These are phyloP conservation scores for Pemphigus obesinymphae DNA, from an alignment of 1,140 invertebrate genomes.

Conservation along the genomic window DNA sequence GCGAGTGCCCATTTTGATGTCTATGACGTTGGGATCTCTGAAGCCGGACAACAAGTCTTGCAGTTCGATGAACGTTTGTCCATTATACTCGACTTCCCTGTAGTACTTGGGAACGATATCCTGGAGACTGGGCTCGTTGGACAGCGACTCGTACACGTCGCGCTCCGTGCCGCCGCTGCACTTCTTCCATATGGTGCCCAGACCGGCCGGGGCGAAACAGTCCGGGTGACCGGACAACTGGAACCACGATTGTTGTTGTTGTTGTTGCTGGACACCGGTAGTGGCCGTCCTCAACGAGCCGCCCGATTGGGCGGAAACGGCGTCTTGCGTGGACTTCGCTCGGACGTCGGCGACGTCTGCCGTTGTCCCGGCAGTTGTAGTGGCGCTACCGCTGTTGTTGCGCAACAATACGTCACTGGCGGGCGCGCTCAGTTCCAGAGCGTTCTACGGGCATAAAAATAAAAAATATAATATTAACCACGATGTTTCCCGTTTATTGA, in stretches of 20 bases:
- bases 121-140: slow-evolving; percentile 66
- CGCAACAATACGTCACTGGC: slow-evolving; percentile 77
- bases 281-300: neutral
- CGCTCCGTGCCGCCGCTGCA: slow-evolving; percentile 61
- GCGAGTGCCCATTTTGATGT: slow-evolving; percentile 86
- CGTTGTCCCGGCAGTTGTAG: neutral
- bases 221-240: slow-evolving; percentile 91
- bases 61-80: slow-evolving; percentile 84
- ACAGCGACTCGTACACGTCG: slow-evolving; percentile 75
- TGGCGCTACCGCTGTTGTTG: slow-evolving; percentile 1
- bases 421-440: slow-evolving; percentile 84
- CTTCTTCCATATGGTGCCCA: slow-evolving; percentile 57
- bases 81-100: slow-evolving; percentile 77
- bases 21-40: slow-evolving; percentile 81
- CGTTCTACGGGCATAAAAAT: slow-evolving; percentile 62
- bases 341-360: neutral
- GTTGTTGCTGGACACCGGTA: neutral
- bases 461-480: neutral
- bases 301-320: neutral
- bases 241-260: slow-evolving; percentile 63
- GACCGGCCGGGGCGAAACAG: slow-evolving; percentile 86
- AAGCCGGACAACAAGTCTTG: slow-evolving; percentile 83
- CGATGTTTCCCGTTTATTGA: neutral
- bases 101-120: slow-evolving; percentile 73
- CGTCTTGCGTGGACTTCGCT: neutral